Evolutionary conservation across 2,888 invertebrate species (phyloP).

Genomic region (Eupeodes latifasciatus): DNA sequence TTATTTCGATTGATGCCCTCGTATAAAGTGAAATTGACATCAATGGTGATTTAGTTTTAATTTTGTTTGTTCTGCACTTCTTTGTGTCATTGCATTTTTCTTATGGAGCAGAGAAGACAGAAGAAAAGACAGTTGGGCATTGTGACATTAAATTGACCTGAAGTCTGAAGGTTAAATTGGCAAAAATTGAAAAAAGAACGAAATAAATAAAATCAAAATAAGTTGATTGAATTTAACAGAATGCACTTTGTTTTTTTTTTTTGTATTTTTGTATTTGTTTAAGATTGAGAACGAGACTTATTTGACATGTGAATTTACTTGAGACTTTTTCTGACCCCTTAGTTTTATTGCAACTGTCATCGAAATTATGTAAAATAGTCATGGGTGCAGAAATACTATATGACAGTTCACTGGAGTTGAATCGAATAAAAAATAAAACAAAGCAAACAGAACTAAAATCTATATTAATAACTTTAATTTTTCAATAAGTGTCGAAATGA

Average conservation of each 20-base stretch:
- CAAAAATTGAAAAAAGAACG: not conserved
- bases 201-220: not conserved
- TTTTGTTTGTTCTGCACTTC: not conserved
- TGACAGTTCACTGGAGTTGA: too few species aligned
- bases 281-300: not conserved
- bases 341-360: too few species aligned
- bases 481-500: too few species aligned
- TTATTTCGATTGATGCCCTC: not conserved
- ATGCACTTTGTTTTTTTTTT: not conserved
- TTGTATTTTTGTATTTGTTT: not conserved
- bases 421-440: too few species aligned
- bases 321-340: too few species aligned
- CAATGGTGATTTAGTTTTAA: not conserved
- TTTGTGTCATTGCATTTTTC: conserved; percentile 3
- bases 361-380: too few species aligned
- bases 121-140: not conserved
- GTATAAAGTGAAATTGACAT: conserved; percentile 23
- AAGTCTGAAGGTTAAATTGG: conserved; percentile 8
- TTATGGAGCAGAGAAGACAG: not conserved
- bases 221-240: not conserved
- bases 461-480: too few species aligned
- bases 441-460: too few species aligned
- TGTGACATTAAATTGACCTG: conserved; percentile 41
- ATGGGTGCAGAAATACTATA: too few species aligned
- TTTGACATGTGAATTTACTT: not conserved